Base-by-base conservation (phyloP, 2,888 invertebrate genomes). In the Operophtera brumata region DNA sequence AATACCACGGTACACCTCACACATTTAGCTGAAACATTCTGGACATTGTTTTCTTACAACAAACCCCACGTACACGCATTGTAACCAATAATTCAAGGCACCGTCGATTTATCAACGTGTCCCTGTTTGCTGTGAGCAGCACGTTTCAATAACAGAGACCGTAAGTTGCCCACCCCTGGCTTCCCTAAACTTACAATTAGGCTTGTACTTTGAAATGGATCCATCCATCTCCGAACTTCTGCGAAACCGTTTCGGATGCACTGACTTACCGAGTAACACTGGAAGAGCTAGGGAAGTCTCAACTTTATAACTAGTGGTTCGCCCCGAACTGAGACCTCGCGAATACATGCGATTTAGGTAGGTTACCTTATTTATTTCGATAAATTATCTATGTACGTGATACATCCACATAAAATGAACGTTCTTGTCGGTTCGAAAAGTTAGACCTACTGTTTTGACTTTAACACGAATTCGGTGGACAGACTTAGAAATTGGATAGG, bases 171-270 rank as follows among this genome's bases (percentile, higher is more conserved):
- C 49, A 44, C 54, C 50, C 53, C 32, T 46, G 52, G 46, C 47
- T 53, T 55, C 62, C 73, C 69, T 57, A 69, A 76, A 78, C 75
- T 80, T 71, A 76, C 78, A 78, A 82, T 82, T 78, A 81, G 75
- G 65, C 75, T 60, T 73, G 67, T 77, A 78, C 76, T 78, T 69
- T 67, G 70, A 66, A 80, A 82, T 75, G 71, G 75, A 78, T 73
- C 74, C 78, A 84, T 85, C 78, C 75, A 75, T 84, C 82, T 78
- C 72, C 63, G 70, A 80, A 82, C 76, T 82, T 79, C 66, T 67
- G 75, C 67, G 71, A 73, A 78, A 69, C 70, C 70, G 70, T 69
- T 55, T 61, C 34, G 34, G 44, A 55, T 60, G 66, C 70, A 61
- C 32, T 20, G 69, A 69, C 61, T 11, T 62, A 63, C 56, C 40